These are phyloP conservation scores for Apocrypta bakeri DNA, from an alignment of 1,140 invertebrate species.

Conservation along the genomic window DNA sequence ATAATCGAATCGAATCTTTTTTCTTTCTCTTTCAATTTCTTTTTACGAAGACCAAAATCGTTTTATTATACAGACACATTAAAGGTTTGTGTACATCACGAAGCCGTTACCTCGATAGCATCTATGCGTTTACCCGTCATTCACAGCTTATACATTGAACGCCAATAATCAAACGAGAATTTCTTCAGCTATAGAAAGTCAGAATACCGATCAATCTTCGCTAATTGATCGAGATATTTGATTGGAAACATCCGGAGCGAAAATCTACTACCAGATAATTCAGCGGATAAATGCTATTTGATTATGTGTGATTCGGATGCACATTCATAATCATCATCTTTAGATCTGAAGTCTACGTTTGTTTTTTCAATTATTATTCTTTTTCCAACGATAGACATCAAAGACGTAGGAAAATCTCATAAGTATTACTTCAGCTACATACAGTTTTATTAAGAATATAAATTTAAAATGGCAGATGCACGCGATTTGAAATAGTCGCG, in stretches of 20 bases:
- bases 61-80: not conserved
- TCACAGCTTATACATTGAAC: not conserved
- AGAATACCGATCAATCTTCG: no score
- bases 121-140: not conserved
- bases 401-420: not conserved
- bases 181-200: not conserved
- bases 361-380: not conserved
- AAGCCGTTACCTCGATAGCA: no score
- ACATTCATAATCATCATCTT: no score
- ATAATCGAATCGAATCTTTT: not conserved
- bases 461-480: constrained; percentile 16
- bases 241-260: no score
- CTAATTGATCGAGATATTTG: no score
- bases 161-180: not conserved
- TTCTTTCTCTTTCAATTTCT: not conserved
- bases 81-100: not conserved
- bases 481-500: not conserved
- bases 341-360: no score
- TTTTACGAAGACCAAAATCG: not conserved
- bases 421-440: not conserved
- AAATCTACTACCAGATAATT: not conserved
- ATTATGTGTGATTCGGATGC: not conserved
- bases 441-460: not conserved
- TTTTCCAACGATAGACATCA: not conserved
- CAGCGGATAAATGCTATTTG: not conserved